Evolutionary conservation across 2,888 invertebrate genomes (phyloP).

Genomic region (Mantis religiosa): DNA sequence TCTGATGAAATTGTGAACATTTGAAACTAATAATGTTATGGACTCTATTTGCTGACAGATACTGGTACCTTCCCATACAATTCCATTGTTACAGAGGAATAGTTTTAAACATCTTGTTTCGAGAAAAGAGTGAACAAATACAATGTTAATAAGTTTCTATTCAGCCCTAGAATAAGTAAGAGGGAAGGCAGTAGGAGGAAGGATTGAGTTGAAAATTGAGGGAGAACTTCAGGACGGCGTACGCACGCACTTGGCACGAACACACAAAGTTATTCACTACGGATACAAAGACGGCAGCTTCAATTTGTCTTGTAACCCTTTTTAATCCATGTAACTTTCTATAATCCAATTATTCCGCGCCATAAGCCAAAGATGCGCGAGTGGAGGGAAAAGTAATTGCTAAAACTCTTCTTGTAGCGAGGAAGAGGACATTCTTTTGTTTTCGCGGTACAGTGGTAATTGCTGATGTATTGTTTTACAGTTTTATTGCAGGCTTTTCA

Average conservation of each 20-base stretch:
- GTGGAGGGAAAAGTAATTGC: constrained; percentile 2
- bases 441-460: neutral
- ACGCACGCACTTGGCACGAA: neutral
- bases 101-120: no score
- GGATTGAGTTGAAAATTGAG: neutral
- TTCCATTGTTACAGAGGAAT: no score
- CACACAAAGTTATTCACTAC: neutral
- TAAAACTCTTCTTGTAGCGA: neutral
- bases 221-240: neutral
- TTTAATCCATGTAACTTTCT: constrained; percentile 16
- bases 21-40: no score
- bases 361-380: constrained; percentile 3
- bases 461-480: neutral
- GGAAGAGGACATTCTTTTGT: neutral
- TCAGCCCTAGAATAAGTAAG: neutral
- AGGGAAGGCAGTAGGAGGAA: neutral
- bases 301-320: constrained; percentile 14
- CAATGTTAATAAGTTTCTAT: no score
- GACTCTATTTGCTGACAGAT: no score
- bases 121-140: no score
- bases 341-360: constrained; percentile 14
- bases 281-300: neutral
- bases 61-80: no score
- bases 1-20: no score
- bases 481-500: neutral